These are phyloP conservation scores for Andrena minutula DNA, from an alignment of 2,888 invertebrate species.

Conservation along the genomic window DNA sequence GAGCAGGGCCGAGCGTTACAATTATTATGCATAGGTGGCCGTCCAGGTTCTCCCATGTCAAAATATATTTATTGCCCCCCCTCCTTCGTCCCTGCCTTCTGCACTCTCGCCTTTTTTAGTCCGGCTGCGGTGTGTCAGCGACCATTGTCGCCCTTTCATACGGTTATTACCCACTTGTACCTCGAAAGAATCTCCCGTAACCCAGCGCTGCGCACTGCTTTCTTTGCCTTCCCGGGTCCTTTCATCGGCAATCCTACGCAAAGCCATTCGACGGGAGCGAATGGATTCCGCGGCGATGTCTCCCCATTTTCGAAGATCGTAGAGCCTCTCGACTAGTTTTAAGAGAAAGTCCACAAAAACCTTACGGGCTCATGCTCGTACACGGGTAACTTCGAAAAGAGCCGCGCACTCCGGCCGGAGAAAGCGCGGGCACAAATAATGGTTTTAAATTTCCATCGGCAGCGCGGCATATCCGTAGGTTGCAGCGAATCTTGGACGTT, in stretches of 20 bases:
- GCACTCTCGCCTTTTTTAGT: constrained; percentile 59
- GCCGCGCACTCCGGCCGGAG: constrained; percentile 24
- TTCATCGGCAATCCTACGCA: no score
- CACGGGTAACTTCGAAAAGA: constrained; percentile 20
- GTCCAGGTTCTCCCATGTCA: constrained; percentile 83
- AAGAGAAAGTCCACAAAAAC: constrained; percentile 41
- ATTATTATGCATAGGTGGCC: constrained; percentile 79
- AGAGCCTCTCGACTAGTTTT: constrained; percentile 20
- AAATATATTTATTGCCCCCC: constrained; percentile 84
- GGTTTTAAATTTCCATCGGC: constrained; percentile 21
- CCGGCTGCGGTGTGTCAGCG: constrained; percentile 81
- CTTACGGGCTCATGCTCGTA: background rate
- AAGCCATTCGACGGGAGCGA: background rate
- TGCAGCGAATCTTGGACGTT: constrained; percentile 4
- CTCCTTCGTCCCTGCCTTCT: constrained; percentile 43
- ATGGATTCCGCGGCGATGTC: constrained; percentile 1
- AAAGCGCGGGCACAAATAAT: constrained; percentile 44
- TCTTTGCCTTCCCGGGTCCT: background rate
- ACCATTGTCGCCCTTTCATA: constrained; percentile 82
- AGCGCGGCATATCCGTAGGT: background rate
- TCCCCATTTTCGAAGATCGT: constrained; percentile 9
- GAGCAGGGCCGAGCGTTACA: constrained; percentile 74
- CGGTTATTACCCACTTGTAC: constrained; percentile 84
- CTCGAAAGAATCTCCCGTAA: constrained; percentile 50
- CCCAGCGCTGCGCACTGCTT: background rate